A percentile compares a stretch with the other conserved stretches of the same genome.
phyloP scores from a whole-genome alignment of 1,140 invertebrate genomes.

The Cephus cinctus region DNA sequence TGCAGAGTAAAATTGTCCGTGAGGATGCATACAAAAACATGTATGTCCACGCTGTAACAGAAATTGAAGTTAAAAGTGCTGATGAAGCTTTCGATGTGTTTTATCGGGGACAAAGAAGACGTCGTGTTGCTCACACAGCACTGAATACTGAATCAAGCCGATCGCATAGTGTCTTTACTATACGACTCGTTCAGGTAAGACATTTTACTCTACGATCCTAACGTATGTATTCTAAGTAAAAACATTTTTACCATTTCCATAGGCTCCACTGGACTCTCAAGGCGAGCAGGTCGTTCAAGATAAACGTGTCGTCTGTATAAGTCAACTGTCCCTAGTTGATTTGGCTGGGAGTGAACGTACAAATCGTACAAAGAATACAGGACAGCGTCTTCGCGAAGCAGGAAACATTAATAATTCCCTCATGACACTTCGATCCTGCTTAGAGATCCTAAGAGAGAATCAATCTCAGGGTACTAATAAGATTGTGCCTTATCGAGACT shows the following conservation, averaged over 20 bases:
- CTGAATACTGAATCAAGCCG: conserved; percentile 91
- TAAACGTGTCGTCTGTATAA: conserved; percentile 67
- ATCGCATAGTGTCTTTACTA: conserved; percentile 92
- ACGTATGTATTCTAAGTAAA: conserved; percentile 8
- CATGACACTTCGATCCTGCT: conserved; percentile 80
- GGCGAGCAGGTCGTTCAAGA: conserved; percentile 68
- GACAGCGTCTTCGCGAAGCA: conserved; percentile 78
- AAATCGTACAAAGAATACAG: conserved; percentile 81
- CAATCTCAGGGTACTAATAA: conserved; percentile 67
- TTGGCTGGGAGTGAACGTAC: conserved; percentile 92
- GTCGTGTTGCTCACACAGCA: conserved; percentile 83
- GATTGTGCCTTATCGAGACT: conserved; percentile 92
- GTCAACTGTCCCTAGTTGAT: conserved; percentile 91
- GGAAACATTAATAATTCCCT: conserved; percentile 87
- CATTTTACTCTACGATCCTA: no score
- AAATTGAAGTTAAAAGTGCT: conserved; percentile 86
- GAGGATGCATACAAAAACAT: conserved; percentile 82
- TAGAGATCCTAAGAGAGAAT: conserved; percentile 91
- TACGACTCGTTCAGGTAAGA: conserved; percentile 83
- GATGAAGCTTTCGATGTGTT: conserved; percentile 91
- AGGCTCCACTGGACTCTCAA: conserved; percentile 75
- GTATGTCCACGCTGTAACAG: conserved; percentile 87
- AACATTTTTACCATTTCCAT: conserved; percentile 33
- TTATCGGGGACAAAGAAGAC: conserved; percentile 76
- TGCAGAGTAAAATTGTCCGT: conserved; percentile 68